Conservation (phyloP, 2,888 invertebrate species). For the Nymphalis polychloros region DNA sequence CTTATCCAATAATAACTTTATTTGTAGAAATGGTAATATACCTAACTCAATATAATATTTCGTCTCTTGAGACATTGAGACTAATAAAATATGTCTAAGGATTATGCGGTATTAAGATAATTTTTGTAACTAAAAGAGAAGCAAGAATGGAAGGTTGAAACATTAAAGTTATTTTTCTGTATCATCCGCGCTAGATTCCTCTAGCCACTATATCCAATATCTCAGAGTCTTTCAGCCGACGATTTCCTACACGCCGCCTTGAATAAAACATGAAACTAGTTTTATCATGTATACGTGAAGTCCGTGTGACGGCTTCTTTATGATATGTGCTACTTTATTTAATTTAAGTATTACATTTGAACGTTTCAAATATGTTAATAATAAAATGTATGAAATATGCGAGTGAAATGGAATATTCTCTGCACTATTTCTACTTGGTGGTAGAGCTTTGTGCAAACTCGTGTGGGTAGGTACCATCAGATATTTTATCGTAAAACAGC, state of each 20-base stretch:
- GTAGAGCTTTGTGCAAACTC: too few species aligned
- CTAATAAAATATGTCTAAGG: too few species aligned
- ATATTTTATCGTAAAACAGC: too few species aligned
- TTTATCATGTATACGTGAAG: constrained; percentile 45
- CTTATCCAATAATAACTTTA: too few species aligned
- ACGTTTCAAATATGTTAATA: constrained; percentile 1
- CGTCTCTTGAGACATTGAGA: too few species aligned
- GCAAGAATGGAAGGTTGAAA: constrained; percentile 8
- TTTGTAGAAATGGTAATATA: too few species aligned
- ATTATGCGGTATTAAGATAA: background rate
- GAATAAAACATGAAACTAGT: constrained; percentile 47
- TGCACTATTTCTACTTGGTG: too few species aligned
- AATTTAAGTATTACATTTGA: constrained; percentile 12
- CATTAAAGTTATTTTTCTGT: constrained; percentile 26
- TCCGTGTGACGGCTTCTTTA: constrained; percentile 35
- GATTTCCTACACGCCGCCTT: constrained; percentile 44
- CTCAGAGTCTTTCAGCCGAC: constrained; percentile 36
- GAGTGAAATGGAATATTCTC: too few species aligned
- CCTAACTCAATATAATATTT: too few species aligned
- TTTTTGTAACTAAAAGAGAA: background rate
- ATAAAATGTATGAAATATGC: too few species aligned
- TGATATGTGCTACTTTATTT: constrained; percentile 30
- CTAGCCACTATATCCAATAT: constrained; percentile 36
- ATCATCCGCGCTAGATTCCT: constrained; percentile 22
- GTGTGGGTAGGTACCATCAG: too few species aligned